Evolutionary conservation across 2,888 invertebrate genomes (phyloP).

Genomic region (Helicoverpa assulta): DNA sequence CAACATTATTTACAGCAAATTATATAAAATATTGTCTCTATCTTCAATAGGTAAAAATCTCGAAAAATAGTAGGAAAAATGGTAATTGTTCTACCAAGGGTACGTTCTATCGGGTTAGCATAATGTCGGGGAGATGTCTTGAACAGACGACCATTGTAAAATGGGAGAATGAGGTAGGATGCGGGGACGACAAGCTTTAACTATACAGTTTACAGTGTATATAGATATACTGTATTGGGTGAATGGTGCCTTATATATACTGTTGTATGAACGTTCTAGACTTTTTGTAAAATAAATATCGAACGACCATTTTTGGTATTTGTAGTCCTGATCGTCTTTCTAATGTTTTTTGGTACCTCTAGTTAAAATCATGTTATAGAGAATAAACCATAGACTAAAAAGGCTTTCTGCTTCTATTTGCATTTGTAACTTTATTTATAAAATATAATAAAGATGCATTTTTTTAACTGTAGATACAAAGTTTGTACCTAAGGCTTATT

Average conservation of each 20-base stretch:
- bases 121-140: slow-evolving; percentile 40
- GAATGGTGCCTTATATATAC: background rate
- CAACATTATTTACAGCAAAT: background rate
- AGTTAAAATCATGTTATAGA: too few species aligned
- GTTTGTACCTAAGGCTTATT: too few species aligned
- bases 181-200: slow-evolving; percentile 1
- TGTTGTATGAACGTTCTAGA: too few species aligned
- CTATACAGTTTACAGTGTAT: background rate
- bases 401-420: too few species aligned
- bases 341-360: too few species aligned
- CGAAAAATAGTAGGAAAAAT: slow-evolving; percentile 4
- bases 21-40: background rate
- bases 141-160: slow-evolving; percentile 38
- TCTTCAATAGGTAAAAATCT: background rate
- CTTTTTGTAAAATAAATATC: too few species aligned
- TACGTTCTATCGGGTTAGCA: slow-evolving; percentile 21
- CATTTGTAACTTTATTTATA: background rate
- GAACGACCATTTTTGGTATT: too few species aligned
- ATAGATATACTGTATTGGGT: background rate
- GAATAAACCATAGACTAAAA: too few species aligned
- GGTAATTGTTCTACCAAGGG: slow-evolving; percentile 25
- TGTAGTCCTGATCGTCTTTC: too few species aligned
- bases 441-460: background rate
- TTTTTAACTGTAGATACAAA: too few species aligned
- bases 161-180: slow-evolving; percentile 5